Evolutionary conservation across 2,797 vertebrate species (phyloP).

Genomic region (Merluccius polli): DNA sequence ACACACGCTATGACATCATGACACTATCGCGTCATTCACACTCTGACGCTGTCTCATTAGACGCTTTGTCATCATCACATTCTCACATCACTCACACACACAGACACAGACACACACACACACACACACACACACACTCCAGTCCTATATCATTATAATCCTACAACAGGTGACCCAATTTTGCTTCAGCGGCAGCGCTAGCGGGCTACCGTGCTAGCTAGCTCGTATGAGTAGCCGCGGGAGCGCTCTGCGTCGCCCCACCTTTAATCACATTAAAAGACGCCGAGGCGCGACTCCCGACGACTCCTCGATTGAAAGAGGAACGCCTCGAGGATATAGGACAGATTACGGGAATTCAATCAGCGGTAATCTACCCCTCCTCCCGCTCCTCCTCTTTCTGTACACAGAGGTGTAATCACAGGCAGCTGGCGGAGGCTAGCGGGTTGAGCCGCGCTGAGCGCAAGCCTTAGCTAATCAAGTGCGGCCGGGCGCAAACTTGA

Average conservation of each 20-base stretch:
- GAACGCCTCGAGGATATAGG: conserved; percentile 46
- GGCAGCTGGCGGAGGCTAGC: not conserved
- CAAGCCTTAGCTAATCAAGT: not conserved
- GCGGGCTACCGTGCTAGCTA: conserved; percentile 21
- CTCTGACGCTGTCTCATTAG: not conserved
- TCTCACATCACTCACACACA: conserved; percentile 11
- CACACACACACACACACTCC: conserved; percentile 18
- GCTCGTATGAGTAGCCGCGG: conserved; percentile 34
- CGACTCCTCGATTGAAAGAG: conserved; percentile 35
- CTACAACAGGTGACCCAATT: conserved; percentile 43
- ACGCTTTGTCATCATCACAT: not conserved
- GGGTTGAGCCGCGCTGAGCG: not conserved
- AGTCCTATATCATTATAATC: conserved; percentile 8
- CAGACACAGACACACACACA: conserved; percentile 21
- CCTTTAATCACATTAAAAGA: conserved; percentile 60
- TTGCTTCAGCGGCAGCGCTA: conserved; percentile 23
- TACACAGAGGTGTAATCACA: not conserved
- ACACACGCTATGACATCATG: not conserved
- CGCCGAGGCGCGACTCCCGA: conserved; percentile 42
- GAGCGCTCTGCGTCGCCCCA: conserved; percentile 34
- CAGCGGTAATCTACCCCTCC: not conserved
- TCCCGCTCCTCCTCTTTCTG: not conserved
- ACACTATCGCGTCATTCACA: not conserved
- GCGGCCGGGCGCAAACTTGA: not conserved
- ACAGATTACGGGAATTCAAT: conserved; percentile 62